These are phyloP conservation scores for Silurus asotus DNA, from an alignment of 2,113 vertebrate species.

Conservation along the genomic window DNA sequence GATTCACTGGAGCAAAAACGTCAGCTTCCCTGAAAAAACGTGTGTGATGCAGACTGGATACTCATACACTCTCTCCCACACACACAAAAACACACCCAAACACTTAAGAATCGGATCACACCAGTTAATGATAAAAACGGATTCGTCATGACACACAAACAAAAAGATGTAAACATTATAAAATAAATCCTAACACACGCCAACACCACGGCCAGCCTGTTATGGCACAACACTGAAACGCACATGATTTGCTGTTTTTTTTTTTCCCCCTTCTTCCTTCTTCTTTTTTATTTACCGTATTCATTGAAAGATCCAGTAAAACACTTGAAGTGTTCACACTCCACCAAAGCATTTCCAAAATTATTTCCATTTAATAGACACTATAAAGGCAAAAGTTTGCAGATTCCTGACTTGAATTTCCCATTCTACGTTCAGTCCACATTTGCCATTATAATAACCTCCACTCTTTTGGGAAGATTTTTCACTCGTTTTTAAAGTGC, in stretches of 20 bases:
- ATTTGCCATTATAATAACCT: too few relatives aligned
- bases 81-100: conserved; percentile 4
- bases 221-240: conserved; percentile 9
- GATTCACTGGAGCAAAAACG: conserved; percentile 21
- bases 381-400: too few relatives aligned
- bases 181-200: not conserved
- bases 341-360: not conserved
- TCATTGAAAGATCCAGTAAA: not conserved
- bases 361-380: not conserved
- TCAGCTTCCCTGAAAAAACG: conserved; percentile 24
- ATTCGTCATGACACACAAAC: conserved; percentile 24
- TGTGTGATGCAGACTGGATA: conserved; percentile 7
- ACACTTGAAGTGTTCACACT: not conserved
- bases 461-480: too few relatives aligned
- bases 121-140: not conserved
- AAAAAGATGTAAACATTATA: not conserved
- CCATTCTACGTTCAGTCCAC: too few relatives aligned
- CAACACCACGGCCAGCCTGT: not conserved
- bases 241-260: too few relatives aligned
- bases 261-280: too few relatives aligned
- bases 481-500: too few relatives aligned
- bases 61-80: not conserved
- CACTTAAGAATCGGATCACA: not conserved
- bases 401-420: too few relatives aligned
- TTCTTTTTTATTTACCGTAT: not conserved